These are phyloP conservation scores for Drosophila algonquin DNA, from an alignment of 2,888 invertebrate genomes.

Conservation along the genomic window DNA sequence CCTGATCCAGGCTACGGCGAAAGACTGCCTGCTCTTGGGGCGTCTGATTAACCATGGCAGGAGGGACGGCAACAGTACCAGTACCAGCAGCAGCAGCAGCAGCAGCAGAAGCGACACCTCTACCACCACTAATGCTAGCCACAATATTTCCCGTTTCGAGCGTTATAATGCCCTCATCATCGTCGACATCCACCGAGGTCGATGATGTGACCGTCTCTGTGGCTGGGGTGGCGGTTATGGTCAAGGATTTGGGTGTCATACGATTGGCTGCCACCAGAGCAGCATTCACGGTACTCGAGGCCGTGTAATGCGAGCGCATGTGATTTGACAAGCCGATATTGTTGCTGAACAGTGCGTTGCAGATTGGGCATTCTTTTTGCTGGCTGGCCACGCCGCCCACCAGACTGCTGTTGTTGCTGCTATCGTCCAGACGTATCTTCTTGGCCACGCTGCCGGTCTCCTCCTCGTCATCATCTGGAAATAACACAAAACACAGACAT, in stretches of 20 bases:
- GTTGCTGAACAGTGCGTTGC: constrained; percentile 82
- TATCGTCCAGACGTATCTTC: constrained; percentile 75
- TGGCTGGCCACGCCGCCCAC: constrained; percentile 53
- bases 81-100: constrained; percentile 3
- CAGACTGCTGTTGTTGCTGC: constrained; percentile 58
- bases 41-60: constrained; percentile 65
- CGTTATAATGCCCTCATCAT: neutral
- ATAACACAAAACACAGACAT: too few species aligned
- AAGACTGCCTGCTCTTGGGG: constrained; percentile 77
- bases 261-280: constrained; percentile 62
- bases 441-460: constrained; percentile 69
- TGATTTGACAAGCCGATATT: constrained; percentile 83
- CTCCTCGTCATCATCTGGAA: constrained; percentile 77
- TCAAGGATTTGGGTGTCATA: constrained; percentile 68
- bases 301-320: constrained; percentile 82
- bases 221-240: constrained; percentile 67
- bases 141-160: neutral
- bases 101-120: constrained; percentile 7
- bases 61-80: constrained; percentile 32
- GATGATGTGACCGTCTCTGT: constrained; percentile 15
- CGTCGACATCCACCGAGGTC: neutral
- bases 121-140: neutral
- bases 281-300: constrained; percentile 63
- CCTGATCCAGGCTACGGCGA: constrained; percentile 80
- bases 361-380: constrained; percentile 82